Base-by-base conservation (phyloP, 2,888 invertebrate species). In the Alviniconcha strummeri region DNA sequence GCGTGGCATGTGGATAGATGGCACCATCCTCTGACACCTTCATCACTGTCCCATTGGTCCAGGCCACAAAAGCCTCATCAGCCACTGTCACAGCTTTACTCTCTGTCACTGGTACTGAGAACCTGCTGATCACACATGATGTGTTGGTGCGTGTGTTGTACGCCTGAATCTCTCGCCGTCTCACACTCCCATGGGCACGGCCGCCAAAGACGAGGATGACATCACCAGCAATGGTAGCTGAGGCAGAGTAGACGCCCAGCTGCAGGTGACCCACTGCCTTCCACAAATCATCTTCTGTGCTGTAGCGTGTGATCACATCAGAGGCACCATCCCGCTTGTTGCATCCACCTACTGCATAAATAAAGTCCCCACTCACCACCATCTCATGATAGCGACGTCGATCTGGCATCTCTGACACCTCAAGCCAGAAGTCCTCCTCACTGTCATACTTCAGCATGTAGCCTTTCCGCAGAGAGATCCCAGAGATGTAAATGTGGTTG, bases 121-220 rank as follows among this genome's bases (percentile, higher is more conserved):
- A 87, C 54, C 84, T 81, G 75, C 82, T 84, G 9, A 87, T 84
- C 11, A 87, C 83, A 4, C 84, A 86, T 19, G 87, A 86, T n/a
- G 85, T 85, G 52, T 85, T 85, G 17, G 84, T 85, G 52, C 72
- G 81, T 5, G 86, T 84, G 79, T 87, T 86, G 79, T 85, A 86
- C 11, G 84, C 83, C 84, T 88, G 88, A 71, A 88, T 87, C 80
- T 87, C 87, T 69, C 82, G 81, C 54, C 86, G 85, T 64, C 87
- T 85, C 36, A 86, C 81, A 71, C 85, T 85, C 19, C 84, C 87
- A 36, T 86, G 85, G n/a, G 86, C 86, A 5, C 87, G 81, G 0
- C 88, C 88, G 75, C 88, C 88, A 83, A 87, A 87, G 11, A 88
- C 86, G 75, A 87, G 87, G 69, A 88, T 87, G n/a, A 81, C 82